Conservation (phyloP, 2,113 vertebrate species). For the Ammodytes dubius region DNA sequence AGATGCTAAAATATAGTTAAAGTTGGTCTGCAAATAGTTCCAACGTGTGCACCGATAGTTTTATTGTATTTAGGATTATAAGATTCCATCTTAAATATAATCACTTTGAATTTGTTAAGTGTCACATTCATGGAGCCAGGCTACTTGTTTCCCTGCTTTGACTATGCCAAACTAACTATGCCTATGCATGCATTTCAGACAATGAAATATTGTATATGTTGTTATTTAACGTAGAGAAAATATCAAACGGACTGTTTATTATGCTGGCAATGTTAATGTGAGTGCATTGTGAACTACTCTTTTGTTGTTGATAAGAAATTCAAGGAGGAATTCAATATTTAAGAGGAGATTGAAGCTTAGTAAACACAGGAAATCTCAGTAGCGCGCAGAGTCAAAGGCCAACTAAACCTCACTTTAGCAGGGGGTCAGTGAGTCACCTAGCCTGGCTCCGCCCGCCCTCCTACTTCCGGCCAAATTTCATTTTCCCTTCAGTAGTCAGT, state of each 20-base stretch:
- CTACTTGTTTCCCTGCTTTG: too few relatives aligned
- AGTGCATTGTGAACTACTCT: not conserved
- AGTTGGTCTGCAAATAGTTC: too few relatives aligned
- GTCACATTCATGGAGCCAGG: too few relatives aligned
- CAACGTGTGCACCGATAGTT: too few relatives aligned
- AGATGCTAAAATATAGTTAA: too few relatives aligned
- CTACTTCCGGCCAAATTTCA: too few relatives aligned
- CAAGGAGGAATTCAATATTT: not conserved
- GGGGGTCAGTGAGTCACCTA: constrained; percentile 23
- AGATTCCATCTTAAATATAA: too few relatives aligned
- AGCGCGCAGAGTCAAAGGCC: not conserved
- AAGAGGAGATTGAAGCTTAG: not conserved
- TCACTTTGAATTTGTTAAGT: too few relatives aligned
- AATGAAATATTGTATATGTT: not conserved
- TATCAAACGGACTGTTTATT: not conserved
- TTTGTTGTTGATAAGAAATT: not conserved
- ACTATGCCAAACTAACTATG: too few relatives aligned
- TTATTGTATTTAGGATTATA: too few relatives aligned
- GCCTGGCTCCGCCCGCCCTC: too few relatives aligned
- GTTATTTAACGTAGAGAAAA: not conserved
- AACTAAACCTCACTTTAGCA: constrained; percentile 1
- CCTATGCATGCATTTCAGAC: not conserved
- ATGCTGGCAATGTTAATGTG: not conserved
- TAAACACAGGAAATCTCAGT: not conserved
- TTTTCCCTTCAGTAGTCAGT: too few relatives aligned